Conservation (phyloP, 2,888 invertebrate species). For the Ditula angustiorana region DNA sequence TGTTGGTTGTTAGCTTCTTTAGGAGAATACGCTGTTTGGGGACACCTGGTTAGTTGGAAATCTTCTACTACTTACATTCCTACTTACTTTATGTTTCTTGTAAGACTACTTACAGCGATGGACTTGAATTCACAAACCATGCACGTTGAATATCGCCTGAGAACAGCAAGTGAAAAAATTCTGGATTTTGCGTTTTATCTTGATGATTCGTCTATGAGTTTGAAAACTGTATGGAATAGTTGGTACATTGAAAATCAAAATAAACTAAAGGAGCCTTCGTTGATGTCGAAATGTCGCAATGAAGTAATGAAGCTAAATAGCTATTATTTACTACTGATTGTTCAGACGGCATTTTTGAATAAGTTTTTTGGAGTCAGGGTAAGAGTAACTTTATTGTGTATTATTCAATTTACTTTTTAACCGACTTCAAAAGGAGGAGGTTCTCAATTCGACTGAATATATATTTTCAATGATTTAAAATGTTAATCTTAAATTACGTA, state of each 20-base stretch:
- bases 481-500: too few relatives aligned
- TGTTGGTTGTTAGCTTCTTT: background rate
- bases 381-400: background rate
- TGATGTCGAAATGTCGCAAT: background rate
- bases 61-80: background rate
- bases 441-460: too few relatives aligned
- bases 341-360: background rate
- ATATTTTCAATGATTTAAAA: too few relatives aligned
- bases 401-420: too few relatives aligned
- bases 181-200: background rate
- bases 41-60: background rate
- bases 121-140: background rate
- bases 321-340: background rate
- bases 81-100: constrained; percentile 2
- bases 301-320: background rate
- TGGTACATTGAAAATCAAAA: background rate
- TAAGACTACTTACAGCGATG: background rate
- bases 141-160: background rate
- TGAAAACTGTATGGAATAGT: background rate
- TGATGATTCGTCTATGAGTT: background rate
- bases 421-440: too few relatives aligned
- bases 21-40: constrained; percentile 7
- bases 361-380: constrained; percentile 10
- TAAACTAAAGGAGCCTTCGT: background rate
- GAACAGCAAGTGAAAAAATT: background rate